phyloP scores from a whole-genome alignment of 1,140 invertebrate genomes.

The Phymastichus coffea region DNA sequence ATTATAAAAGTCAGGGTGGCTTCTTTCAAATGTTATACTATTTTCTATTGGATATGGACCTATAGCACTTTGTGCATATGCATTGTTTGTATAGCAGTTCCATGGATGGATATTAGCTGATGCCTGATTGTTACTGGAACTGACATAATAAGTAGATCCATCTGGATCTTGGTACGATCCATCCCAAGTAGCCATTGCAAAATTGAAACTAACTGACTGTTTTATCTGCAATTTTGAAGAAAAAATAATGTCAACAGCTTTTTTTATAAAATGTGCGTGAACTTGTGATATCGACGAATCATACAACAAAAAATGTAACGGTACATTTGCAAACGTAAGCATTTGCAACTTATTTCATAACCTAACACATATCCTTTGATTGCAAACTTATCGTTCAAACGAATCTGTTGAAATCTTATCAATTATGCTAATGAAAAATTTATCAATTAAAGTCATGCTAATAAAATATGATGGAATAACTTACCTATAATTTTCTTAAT shows the following conservation, averaged over 20 bases:
- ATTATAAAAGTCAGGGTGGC: slow-evolving; percentile 22
- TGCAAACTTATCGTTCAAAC: too few species aligned
- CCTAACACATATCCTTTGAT: slow-evolving; percentile 8
- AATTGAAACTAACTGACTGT: background rate
- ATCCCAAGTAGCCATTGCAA: slow-evolving; percentile 52
- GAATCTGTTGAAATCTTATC: too few species aligned
- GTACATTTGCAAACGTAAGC: too few species aligned
- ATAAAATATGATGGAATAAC: background rate
- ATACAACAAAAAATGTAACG: too few species aligned
- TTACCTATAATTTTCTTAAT: slow-evolving; percentile 8
- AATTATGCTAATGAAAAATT: background rate
- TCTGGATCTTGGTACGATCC: slow-evolving; percentile 46
- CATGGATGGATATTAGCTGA: slow-evolving; percentile 31
- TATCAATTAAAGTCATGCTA: background rate
- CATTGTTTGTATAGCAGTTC: slow-evolving; percentile 34
- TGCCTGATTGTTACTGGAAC: slow-evolving; percentile 32
- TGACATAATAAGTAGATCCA: slow-evolving; percentile 40
- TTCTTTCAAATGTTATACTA: slow-evolving; percentile 25
- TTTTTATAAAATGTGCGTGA: too few species aligned
- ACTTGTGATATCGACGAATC: too few species aligned
- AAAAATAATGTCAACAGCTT: too few species aligned
- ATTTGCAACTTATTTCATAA: slow-evolving; percentile 18
- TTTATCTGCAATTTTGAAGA: too few species aligned
- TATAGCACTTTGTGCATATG: slow-evolving; percentile 22
- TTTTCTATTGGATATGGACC: slow-evolving; percentile 28